Conservation (phyloP, 2,797 vertebrate species). For the Picus viridis region DNA sequence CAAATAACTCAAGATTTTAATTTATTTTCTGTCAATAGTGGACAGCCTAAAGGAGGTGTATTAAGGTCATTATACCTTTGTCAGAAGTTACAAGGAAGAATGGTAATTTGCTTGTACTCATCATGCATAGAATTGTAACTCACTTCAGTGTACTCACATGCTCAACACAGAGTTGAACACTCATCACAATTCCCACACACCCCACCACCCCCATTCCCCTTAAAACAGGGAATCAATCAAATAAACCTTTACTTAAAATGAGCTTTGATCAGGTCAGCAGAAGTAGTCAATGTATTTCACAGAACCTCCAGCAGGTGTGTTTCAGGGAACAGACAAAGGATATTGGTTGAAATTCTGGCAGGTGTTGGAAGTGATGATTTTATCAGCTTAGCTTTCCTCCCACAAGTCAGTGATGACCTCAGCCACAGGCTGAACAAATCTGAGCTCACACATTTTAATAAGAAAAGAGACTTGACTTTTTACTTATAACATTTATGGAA, state of each 20-base stretch:
- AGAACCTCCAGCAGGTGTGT: neutral
- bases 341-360: neutral
- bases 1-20: constrained; percentile 69
- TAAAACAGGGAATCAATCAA: neutral
- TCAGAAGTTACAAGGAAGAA: constrained; percentile 65
- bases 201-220: neutral
- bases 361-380: neutral
- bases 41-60: constrained; percentile 54
- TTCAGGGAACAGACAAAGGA: neutral
- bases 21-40: constrained; percentile 64
- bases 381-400: neutral
- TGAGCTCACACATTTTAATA: neutral
- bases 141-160: constrained; percentile 2
- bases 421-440: neutral
- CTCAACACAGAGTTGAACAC: neutral
- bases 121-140: constrained; percentile 28
- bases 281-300: neutral
- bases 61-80: constrained; percentile 53
- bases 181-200: neutral
- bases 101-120: constrained; percentile 52
- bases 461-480: no score
- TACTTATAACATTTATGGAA: neutral
- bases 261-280: neutral
- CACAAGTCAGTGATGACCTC: neutral
- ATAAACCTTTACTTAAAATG: neutral